Conservation (phyloP, 2,888 invertebrate genomes). For the Blastobasis adustella region DNA sequence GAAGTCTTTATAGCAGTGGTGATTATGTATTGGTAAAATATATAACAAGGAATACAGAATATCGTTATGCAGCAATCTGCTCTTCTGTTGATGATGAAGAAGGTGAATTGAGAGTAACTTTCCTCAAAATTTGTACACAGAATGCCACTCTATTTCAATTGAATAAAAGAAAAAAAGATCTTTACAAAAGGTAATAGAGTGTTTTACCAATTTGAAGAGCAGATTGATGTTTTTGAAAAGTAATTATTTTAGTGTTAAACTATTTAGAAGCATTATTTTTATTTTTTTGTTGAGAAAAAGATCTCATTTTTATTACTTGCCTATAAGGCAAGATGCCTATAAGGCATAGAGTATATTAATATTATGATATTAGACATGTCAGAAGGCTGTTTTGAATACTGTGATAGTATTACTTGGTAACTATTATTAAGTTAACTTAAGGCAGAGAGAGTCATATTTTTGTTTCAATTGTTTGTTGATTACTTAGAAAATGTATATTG, state of each 20-base stretch:
- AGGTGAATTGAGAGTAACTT: constrained; percentile 13
- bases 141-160: constrained; percentile 10
- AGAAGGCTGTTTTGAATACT: too few species aligned
- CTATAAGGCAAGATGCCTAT: too few species aligned
- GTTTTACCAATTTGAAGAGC: background rate
- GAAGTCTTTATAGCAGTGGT: constrained; percentile 6
- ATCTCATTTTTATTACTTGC: too few species aligned
- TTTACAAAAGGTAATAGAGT: background rate
- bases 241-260: background rate
- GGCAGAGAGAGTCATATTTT: too few species aligned
- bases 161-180: constrained; percentile 8
- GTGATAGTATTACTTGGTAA: too few species aligned
- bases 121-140: constrained; percentile 13
- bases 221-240: background rate
- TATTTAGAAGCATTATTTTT: too few species aligned
- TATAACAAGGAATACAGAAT: constrained; percentile 9
- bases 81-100: constrained; percentile 11
- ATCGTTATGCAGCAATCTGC: constrained; percentile 12
- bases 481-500: too few species aligned
- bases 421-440: too few species aligned
- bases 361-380: too few species aligned
- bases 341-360: too few species aligned
- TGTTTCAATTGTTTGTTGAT: too few species aligned
- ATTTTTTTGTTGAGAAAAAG: too few species aligned
- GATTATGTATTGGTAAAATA: constrained; percentile 8